These are phyloP conservation scores for Leuciscus waleckii DNA, from an alignment of 2,797 vertebrate genomes.

Conservation along the genomic window DNA sequence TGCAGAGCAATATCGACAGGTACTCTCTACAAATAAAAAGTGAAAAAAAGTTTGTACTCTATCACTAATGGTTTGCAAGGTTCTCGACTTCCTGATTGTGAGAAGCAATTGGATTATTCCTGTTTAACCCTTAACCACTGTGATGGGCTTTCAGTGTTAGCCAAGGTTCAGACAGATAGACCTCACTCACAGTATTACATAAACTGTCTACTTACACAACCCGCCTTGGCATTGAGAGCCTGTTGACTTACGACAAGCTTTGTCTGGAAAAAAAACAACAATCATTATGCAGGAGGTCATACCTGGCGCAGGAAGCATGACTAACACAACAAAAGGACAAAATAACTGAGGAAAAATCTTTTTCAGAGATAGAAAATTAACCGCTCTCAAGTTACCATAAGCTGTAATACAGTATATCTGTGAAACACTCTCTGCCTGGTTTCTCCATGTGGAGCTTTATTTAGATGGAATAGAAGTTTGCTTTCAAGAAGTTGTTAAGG, in stretches of 20 bases:
- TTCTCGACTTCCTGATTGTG: constrained; percentile 17
- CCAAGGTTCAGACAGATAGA: constrained; percentile 42
- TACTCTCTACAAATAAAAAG: constrained; percentile 63
- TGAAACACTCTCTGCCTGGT: constrained; percentile 17
- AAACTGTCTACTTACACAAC: constrained; percentile 44
- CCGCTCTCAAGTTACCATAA: neutral
- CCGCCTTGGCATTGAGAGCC: neutral
- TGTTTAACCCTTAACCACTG: constrained; percentile 46
- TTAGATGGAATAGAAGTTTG: constrained; percentile 19
- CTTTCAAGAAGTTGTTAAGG: neutral
- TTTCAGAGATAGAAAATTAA: neutral
- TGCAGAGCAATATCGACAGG: constrained; percentile 89
- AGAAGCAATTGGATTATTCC: constrained; percentile 44
- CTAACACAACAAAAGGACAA: constrained; percentile 22
- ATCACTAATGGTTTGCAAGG: neutral
- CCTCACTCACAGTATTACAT: constrained; percentile 48
- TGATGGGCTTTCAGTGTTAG: constrained; percentile 51
- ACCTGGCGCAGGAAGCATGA: neutral
- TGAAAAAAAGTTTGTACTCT: neutral
- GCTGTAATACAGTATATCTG: neutral
- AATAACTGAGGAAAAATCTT: neutral
- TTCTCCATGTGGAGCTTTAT: constrained; percentile 16
- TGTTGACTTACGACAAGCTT: constrained; percentile 13
- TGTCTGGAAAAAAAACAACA: constrained; percentile 39
- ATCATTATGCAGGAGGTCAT: constrained; percentile 25